These are phyloP conservation scores for Achlya flavicornis DNA, from an alignment of 2,888 invertebrate species.

Conservation along the genomic window DNA sequence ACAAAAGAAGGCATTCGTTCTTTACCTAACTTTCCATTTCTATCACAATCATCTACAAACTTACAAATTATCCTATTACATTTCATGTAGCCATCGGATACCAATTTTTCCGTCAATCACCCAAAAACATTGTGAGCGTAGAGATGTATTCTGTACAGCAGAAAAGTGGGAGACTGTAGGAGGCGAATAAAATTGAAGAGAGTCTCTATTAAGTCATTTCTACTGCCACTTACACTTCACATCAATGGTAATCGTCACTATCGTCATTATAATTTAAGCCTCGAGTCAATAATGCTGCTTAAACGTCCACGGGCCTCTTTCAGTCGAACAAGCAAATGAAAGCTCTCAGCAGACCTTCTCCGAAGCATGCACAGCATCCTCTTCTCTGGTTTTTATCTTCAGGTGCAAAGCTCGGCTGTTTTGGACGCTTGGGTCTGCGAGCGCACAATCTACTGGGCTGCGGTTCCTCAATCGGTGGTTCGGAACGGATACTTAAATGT, in stretches of 20 bases:
- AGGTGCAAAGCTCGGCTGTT: constrained; percentile 71
- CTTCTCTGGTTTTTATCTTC: constrained; percentile 64
- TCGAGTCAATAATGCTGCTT: constrained; percentile 12
- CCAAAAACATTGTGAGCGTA: not conserved
- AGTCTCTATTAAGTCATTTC: constrained; percentile 3
- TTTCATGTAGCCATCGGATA: constrained; percentile 5
- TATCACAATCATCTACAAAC: constrained; percentile 7
- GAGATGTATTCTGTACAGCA: not conserved
- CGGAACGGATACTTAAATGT: constrained; percentile 71
- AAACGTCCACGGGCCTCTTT: constrained; percentile 38
- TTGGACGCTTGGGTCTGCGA: constrained; percentile 66
- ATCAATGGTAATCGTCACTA: constrained; percentile 1
- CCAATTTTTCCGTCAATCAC: not conserved
- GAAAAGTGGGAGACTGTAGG: constrained; percentile 2
- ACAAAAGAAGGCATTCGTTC: constrained; percentile 54
- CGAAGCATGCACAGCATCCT: constrained; percentile 79
- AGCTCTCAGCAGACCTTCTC: constrained; percentile 77
- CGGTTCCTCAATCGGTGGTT: constrained; percentile 60
- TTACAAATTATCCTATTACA: constrained; percentile 7
- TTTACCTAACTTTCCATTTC: constrained; percentile 18
- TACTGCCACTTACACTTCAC: constrained; percentile 6
- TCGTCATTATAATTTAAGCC: not conserved
- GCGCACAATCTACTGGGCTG: constrained; percentile 66
- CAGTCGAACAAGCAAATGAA: constrained; percentile 83
- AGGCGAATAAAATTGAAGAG: not conserved